phyloP scores from a whole-genome alignment of 2,888 invertebrate genomes.

The Sinodicranocentrus sp. region DNA sequence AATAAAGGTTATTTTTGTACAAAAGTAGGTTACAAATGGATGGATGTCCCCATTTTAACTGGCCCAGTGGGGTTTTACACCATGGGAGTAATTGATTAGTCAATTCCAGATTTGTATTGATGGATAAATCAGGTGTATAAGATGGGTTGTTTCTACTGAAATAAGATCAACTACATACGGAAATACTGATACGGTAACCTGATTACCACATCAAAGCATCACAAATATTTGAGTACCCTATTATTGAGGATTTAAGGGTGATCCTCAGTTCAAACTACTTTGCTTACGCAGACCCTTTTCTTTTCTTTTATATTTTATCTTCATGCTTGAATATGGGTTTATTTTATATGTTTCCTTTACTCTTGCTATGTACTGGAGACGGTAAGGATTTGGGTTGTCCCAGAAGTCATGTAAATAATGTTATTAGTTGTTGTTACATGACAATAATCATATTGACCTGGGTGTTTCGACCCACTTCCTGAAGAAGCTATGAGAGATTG shows the following conservation, averaged over 20 bases:
- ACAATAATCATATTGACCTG: slow-evolving; percentile 14
- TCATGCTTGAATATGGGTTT: background rate
- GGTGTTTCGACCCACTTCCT: background rate
- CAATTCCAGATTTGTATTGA: no score
- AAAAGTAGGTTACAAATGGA: slow-evolving; percentile 41
- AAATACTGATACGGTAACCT: slow-evolving; percentile 7
- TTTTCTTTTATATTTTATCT: no score
- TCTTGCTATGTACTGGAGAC: background rate
- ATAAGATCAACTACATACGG: no score
- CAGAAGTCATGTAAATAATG: background rate
- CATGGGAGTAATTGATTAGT: no score
- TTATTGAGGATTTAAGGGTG: no score
- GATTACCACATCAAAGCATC: background rate
- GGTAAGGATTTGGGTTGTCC: slow-evolving; percentile 6
- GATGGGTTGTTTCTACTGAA: no score
- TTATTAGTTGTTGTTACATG: background rate
- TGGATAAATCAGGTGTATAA: no score
- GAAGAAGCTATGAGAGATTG: background rate
- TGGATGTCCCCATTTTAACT: no score
- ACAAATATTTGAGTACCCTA: no score
- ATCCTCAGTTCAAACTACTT: no score
- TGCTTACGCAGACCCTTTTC: no score
- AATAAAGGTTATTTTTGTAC: slow-evolving; percentile 29
- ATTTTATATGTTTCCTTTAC: background rate
- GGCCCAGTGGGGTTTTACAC: no score